These are phyloP conservation scores for Globia sparganii DNA, from an alignment of 2,888 invertebrate genomes.

Conservation along the genomic window DNA sequence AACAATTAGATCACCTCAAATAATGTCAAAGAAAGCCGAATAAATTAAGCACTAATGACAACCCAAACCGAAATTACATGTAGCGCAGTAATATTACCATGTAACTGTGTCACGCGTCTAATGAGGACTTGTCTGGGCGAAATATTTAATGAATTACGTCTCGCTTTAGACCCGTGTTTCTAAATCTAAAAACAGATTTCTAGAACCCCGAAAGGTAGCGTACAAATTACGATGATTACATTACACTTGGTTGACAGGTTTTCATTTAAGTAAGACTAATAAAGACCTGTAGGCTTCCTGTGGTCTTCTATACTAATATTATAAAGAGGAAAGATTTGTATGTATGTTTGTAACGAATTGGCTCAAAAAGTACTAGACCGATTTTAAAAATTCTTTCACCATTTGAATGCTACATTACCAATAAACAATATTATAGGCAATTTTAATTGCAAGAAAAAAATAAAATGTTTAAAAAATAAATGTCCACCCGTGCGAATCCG, in stretches of 20 bases:
- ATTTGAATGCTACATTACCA: too few species aligned
- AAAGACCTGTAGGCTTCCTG: background rate
- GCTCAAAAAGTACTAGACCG: too few species aligned
- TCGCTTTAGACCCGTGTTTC: background rate
- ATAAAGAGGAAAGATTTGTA: too few species aligned
- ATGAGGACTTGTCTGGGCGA: background rate
- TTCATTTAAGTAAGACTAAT: background rate
- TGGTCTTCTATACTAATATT: too few species aligned
- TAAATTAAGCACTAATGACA: background rate
- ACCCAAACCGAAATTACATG: background rate
- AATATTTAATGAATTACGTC: constrained; percentile 5
- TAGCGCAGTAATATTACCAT: background rate
- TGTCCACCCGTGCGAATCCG: too few species aligned
- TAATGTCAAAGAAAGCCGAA: background rate
- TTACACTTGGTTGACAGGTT: background rate
- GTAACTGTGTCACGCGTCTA: background rate
- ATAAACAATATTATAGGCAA: too few species aligned
- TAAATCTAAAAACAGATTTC: constrained; percentile 2
- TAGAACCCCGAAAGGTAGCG: background rate
- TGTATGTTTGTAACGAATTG: too few species aligned
- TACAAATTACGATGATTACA: background rate
- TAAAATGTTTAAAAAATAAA: too few species aligned
- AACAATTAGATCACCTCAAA: background rate
- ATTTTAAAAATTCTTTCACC: too few species aligned
- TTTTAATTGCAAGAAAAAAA: too few species aligned